phyloP scores from a whole-genome alignment of 2,113 vertebrate genomes.

The Trogon surrucura region DNA sequence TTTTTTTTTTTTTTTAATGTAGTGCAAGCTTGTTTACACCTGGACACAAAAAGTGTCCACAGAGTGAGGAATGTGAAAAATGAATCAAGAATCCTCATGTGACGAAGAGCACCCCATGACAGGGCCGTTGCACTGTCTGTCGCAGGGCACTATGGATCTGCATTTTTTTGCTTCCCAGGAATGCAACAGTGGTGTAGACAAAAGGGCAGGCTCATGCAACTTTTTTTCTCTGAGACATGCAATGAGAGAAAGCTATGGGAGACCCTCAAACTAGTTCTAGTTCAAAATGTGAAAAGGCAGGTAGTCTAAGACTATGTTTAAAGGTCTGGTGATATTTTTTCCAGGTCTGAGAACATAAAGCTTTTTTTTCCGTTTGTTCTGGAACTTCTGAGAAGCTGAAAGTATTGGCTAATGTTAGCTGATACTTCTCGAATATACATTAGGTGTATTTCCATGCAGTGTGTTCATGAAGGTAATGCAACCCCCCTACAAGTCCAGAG shows the following conservation, averaged over 20 bases:
- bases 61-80: background rate
- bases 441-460: background rate
- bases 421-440: slow-evolving; percentile 18
- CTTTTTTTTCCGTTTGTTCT: background rate
- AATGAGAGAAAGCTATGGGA: background rate
- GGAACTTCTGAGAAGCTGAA: background rate
- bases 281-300: background rate
- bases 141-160: background rate
- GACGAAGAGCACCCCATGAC: accelerated
- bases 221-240: background rate
- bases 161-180: background rate
- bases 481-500: background rate
- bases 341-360: background rate
- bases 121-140: background rate
- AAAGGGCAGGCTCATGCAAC: background rate
- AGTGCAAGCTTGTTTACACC: background rate
- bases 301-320: background rate
- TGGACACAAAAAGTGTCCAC: background rate
- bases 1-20: accelerated
- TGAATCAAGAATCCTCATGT: background rate
- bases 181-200: background rate
- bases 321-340: slow-evolving; percentile 24
- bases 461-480: slow-evolving; percentile 12
- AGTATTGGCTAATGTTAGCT: slow-evolving; percentile 19
- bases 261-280: background rate